Percentiles rank a stretch among this genome's conserved stretches.
phyloP scores from a whole-genome alignment of 2,888 invertebrate genomes.

The Bursaphelenchus okinawaensis region DNA sequence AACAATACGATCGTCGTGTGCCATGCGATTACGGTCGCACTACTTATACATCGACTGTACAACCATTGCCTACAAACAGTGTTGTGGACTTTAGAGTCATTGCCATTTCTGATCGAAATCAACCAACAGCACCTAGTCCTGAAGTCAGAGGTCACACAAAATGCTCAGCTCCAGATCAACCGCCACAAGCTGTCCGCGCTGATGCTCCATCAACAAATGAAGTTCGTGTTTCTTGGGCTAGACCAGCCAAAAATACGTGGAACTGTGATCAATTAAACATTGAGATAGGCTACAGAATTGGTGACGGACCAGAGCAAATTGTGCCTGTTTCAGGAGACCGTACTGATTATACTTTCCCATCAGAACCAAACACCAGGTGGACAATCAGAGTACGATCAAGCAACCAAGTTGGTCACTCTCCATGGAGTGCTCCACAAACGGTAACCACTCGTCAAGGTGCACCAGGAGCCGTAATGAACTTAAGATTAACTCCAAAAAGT shows the following conservation, averaged over 20 bases:
- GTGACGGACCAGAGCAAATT: conserved; percentile 46
- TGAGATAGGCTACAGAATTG: conserved; percentile 55
- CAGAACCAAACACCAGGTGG: conserved; percentile 56
- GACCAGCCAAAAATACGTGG: conserved; percentile 56
- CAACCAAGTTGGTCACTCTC: conserved; percentile 39
- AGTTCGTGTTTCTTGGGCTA: conserved; percentile 50
- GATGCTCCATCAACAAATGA: conserved; percentile 54
- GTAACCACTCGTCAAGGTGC: conserved; percentile 55
- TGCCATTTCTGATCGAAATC: conserved; percentile 45
- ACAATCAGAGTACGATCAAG: conserved; percentile 32
- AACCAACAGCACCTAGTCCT: conserved; percentile 53
- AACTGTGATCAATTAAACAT: conserved; percentile 56
- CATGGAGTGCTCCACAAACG: conserved; percentile 51
- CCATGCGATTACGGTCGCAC: conserved; percentile 46
- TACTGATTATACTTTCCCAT: conserved; percentile 56
- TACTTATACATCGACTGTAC: conserved; percentile 47
- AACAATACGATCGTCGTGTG: conserved; percentile 41
- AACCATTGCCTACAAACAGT: conserved; percentile 52
- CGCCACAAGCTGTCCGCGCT: conserved; percentile 50
- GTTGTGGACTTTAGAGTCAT: conserved; percentile 53
- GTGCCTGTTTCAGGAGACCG: conserved; percentile 51
- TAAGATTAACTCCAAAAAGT: conserved; percentile 35
- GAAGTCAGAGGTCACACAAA: conserved; percentile 55
- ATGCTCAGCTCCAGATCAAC: conserved; percentile 51
- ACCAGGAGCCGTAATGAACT: conserved; percentile 54